Percentiles rank a stretch among this genome's conserved stretches.
phyloP scores from a whole-genome alignment of 2,113 vertebrate species.

The Barnardius zonarius region DNA sequence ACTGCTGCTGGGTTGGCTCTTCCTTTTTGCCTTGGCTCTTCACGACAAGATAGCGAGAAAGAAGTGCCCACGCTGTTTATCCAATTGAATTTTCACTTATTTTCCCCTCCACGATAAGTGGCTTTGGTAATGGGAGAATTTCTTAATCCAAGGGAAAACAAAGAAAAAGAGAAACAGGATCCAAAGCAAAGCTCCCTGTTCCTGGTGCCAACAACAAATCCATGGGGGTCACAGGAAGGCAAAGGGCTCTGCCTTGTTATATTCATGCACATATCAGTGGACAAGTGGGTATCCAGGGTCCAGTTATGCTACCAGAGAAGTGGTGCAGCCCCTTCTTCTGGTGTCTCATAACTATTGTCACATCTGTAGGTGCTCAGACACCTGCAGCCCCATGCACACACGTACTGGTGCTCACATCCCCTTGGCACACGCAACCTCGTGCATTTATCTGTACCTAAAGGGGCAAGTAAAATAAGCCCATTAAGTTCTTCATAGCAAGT shows the following conservation, averaged over 20 bases:
- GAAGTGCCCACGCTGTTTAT: neutral
- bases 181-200: neutral
- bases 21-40: neutral
- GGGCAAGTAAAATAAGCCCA: neutral
- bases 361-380: neutral
- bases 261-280: neutral
- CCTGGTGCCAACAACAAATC: neutral
- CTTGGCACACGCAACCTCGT: accelerated
- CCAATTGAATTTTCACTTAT: constrained; percentile 52
- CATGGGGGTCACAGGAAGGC: neutral
- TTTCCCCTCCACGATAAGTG: neutral
- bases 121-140: constrained; percentile 4
- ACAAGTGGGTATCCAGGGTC: neutral
- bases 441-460: neutral
- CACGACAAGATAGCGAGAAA: neutral
- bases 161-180: neutral
- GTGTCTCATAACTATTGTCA: neutral
- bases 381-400: neutral
- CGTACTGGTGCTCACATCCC: neutral
- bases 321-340: neutral
- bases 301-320: neutral
- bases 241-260: neutral
- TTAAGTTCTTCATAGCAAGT: neutral
- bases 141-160: constrained; percentile 10
- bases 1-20: neutral